phyloP scores from a whole-genome alignment of 2,797 vertebrate genomes.

The Chloroceryle inda region DNA sequence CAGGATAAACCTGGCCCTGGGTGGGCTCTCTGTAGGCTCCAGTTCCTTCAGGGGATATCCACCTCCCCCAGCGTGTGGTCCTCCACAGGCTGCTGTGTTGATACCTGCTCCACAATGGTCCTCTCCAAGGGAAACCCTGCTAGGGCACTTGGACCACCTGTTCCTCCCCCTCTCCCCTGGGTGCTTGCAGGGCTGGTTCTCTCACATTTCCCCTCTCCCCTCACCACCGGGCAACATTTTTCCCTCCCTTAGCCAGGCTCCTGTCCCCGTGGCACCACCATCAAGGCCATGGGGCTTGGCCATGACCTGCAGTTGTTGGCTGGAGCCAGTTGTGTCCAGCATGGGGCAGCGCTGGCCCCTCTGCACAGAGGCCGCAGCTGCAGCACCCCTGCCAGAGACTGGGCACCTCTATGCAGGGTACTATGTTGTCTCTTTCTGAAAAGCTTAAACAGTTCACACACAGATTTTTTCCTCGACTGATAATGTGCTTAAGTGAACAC shows the following conservation, averaged over 20 bases:
- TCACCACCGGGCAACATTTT: accelerated
- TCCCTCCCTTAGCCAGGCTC: not conserved
- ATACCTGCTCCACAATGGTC: accelerated
- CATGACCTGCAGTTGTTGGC: accelerated
- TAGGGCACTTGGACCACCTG: accelerated
- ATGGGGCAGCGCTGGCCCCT: accelerated
- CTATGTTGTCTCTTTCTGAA: not conserved
- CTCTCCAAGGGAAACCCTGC: not conserved
- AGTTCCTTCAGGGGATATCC: not conserved
- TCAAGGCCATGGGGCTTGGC: accelerated
- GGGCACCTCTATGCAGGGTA: accelerated
- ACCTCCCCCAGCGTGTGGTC: not conserved
- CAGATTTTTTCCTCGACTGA: not conserved
- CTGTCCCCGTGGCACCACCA: accelerated
- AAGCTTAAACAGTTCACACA: not conserved
- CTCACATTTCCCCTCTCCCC: accelerated
- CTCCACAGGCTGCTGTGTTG: not conserved
- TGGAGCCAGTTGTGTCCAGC: not conserved
- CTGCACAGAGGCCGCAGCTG: not conserved
- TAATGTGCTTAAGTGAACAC: not conserved
- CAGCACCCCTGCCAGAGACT: accelerated
- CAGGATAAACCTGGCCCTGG: not conserved
- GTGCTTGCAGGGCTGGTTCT: not conserved
- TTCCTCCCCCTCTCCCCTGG: not conserved
- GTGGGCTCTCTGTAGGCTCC: not conserved